Conservation (phyloP, 2,888 invertebrate species). For the Cecidostiba fungosa region DNA sequence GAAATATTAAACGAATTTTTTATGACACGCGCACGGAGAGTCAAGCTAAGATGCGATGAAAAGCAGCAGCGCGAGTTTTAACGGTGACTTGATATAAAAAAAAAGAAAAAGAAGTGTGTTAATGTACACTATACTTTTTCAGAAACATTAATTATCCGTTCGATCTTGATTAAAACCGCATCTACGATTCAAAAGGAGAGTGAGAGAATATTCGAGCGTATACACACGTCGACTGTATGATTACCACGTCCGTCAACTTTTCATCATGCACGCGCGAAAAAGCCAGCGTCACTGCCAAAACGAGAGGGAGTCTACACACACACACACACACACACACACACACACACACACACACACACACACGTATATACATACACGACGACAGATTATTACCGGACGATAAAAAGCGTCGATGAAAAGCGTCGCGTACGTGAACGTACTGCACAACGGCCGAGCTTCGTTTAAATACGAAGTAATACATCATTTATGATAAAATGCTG, state of each 20-base stretch:
- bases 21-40: constrained; percentile 1
- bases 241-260: neutral
- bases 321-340: too few species aligned
- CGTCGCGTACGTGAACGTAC: neutral
- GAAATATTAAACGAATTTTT: constrained; percentile 61
- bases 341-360: too few species aligned
- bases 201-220: neutral
- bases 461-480: constrained; percentile 56
- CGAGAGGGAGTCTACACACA: neutral
- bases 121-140: too few species aligned
- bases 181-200: neutral
- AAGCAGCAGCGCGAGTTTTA: neutral
- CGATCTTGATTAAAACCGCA: neutral
- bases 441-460: neutral
- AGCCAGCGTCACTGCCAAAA: neutral
- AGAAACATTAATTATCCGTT: neutral
- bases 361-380: too few species aligned
- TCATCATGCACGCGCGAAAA: neutral
- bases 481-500: constrained; percentile 61
- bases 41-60: neutral
- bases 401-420: constrained; percentile 59
- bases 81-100: too few species aligned
- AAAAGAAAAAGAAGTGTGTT: too few species aligned
- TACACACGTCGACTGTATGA: neutral
- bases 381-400: constrained; percentile 50